Evolutionary conservation across 2,113 vertebrate genomes (phyloP).

Genomic region (Gallinago paraguaiae): DNA sequence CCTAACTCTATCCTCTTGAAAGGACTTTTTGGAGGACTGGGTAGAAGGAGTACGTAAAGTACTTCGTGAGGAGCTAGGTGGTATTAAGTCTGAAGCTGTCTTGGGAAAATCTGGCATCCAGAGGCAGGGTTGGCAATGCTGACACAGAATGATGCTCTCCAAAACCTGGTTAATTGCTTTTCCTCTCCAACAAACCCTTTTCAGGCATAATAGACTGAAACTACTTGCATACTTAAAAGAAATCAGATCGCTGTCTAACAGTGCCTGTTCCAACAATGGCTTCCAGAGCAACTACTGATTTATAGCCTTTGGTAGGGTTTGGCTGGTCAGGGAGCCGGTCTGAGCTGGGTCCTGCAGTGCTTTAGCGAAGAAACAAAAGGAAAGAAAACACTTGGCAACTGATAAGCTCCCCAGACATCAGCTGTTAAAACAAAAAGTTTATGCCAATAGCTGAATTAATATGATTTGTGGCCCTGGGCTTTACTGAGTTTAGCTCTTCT

Average conservation of each 20-base stretch:
- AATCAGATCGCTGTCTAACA: not conserved
- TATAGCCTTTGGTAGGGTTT: not conserved
- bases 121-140: not conserved
- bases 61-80: not conserved
- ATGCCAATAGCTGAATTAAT: not conserved
- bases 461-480: not conserved
- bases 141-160: not conserved
- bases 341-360: not conserved
- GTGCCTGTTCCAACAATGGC: accelerated
- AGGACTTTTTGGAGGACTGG: not conserved
- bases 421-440: not conserved
- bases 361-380: not conserved
- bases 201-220: not conserved
- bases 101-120: not conserved
- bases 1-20: not conserved
- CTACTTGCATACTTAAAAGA: not conserved
- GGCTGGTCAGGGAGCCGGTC: not conserved
- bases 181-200: not conserved
- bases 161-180: not conserved
- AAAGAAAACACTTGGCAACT: not conserved
- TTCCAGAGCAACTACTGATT: not conserved
- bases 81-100: not conserved
- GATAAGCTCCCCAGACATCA: not conserved
- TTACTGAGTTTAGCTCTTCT: not conserved
- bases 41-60: not conserved